Base-by-base conservation (phyloP, 1,140 invertebrate genomes). In the Drosophila mauritiana region DNA sequence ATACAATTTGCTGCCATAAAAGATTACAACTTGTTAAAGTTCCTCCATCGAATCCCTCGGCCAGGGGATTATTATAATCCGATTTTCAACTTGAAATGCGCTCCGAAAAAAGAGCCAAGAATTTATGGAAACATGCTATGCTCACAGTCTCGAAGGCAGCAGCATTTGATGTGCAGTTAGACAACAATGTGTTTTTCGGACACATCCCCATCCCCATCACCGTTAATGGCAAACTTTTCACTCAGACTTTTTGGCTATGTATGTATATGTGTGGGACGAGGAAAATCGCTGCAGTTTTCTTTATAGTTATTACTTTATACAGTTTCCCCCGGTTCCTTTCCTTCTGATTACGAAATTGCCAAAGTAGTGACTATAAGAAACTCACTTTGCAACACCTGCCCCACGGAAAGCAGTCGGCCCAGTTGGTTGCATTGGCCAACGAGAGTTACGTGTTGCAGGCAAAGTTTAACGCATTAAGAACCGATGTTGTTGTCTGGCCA, bases 401-500 rank as follows among this genome's bases (percentile, higher is more conserved):
- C 36, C 57, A 25, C 54, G 69, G 45, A 63, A 55, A 46, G 48
- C 39, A 34, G 48, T 51, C 54, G 48, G 58, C 61, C 46, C 45
- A 52, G 59, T 58, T 43, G 77, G 67, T 56, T 89, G 83, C 79
- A 82, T 39, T 72, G 45, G 42, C 51, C 74, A 83, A 89, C 56
- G 80, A 80, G 84, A 88, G 80, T 80, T 78, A 85, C 82, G 74
- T 69, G 82, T 70, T 89, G 84, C 84, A 89, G 84, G 61, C 75
- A 89, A 89, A 89, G 84, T 89, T 89, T 78, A 78, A 89, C 73
- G 69, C 84, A 89, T 89, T 89, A 89, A 89, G 84, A 76, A 74
- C 84, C 62, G 61, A 76, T 73, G 73, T 79, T 75, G 73, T 39
- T 67, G 57, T 67, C 57, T 52, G 59, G 55, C 67, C 31, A 34